A percentile compares a stretch with the other conserved stretches of the same genome.
Conservation (phyloP, 2,888 invertebrate species). For the Agrochola circellaris region DNA sequence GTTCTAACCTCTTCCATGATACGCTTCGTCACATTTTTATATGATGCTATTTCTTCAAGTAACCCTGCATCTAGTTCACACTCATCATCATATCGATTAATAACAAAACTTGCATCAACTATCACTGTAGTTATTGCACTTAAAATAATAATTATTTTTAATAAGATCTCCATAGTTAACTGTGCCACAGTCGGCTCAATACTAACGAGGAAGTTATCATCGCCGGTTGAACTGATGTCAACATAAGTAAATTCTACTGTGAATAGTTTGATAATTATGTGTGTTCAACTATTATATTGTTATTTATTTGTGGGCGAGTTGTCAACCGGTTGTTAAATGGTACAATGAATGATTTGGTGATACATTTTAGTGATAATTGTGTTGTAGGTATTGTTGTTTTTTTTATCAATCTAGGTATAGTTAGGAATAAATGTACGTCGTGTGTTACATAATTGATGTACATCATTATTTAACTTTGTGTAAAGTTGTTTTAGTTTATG, state of each 20-base stretch:
- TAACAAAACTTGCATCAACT: constrained; percentile 65
- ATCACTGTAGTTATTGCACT: constrained; percentile 41
- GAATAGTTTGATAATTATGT: constrained; percentile 29
- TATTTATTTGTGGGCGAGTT: constrained; percentile 1
- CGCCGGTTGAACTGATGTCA: constrained; percentile 49
- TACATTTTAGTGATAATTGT: not conserved
- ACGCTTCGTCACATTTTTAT: constrained; percentile 83
- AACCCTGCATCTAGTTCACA: constrained; percentile 69
- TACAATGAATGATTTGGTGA: not conserved
- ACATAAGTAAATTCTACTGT: constrained; percentile 11
- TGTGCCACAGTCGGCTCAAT: constrained; percentile 14
- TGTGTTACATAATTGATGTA: too few species aligned
- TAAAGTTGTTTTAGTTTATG: not conserved
- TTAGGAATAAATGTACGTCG: not conserved
- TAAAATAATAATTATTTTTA: constrained; percentile 56
- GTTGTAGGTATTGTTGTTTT: not conserved
- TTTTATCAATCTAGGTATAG: too few species aligned
- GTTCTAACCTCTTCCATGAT: constrained; percentile 88
- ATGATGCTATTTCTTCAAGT: constrained; percentile 90
- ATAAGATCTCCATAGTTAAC: constrained; percentile 51
- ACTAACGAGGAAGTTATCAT: constrained; percentile 55
- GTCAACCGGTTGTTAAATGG: not conserved
- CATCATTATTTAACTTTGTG: not conserved
- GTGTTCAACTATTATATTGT: constrained; percentile 13
- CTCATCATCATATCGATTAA: constrained; percentile 67